Conservation (phyloP, 2,888 invertebrate species). For the Myathropa florea region DNA sequence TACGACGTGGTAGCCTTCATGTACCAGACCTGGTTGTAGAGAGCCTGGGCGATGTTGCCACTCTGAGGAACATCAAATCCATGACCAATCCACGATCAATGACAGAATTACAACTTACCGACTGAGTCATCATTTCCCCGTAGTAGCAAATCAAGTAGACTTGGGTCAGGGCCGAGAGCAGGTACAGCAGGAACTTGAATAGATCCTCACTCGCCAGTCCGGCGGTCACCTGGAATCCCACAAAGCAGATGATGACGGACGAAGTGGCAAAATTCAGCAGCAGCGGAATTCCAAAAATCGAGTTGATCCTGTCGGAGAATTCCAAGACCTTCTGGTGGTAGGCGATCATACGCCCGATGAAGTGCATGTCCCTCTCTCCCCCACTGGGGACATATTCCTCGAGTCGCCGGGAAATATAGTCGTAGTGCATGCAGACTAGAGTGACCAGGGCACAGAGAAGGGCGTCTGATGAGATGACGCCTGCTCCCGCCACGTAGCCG, state of each 20-base stretch:
- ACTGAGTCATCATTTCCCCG: constrained; percentile 74
- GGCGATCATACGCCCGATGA: background rate
- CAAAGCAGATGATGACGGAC: constrained; percentile 76
- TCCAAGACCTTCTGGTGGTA: background rate
- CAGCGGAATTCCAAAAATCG: constrained; percentile 75
- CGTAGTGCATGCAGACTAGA: background rate
- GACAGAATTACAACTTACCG: constrained; percentile 70
- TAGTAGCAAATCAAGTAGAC: constrained; percentile 75
- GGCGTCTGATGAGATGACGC: background rate
- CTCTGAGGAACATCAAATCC: constrained; percentile 72
- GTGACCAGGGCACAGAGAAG: background rate
- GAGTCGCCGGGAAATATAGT: background rate
- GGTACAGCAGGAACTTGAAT: constrained; percentile 74
- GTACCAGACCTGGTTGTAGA: constrained; percentile 76
- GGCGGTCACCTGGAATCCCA: constrained; percentile 77
- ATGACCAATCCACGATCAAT: background rate
- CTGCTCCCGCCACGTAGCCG: constrained; percentile 74
- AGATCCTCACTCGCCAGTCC: constrained; percentile 73
- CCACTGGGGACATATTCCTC: background rate
- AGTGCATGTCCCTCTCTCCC: background rate
- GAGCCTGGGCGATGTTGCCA: constrained; percentile 73
- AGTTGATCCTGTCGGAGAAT: constrained; percentile 73
- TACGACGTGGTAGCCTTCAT: constrained; percentile 72
- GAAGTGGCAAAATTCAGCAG: constrained; percentile 75
- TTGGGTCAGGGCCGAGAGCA: constrained; percentile 75